Evolutionary conservation across 1,140 invertebrate genomes (phyloP).

Genomic region (Tetragonula clypearis): DNA sequence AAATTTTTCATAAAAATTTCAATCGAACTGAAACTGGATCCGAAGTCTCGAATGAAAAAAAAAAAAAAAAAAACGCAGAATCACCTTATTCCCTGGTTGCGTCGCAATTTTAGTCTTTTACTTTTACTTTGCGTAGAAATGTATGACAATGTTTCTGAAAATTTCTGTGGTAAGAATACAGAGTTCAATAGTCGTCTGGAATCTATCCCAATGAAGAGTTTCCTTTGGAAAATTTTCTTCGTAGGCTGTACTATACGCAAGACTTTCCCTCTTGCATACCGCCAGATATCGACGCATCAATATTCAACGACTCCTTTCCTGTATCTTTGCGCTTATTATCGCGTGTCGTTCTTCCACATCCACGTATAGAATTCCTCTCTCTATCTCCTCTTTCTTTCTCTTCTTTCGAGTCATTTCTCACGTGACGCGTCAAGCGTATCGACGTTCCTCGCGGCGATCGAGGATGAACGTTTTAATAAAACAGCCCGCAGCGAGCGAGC

Average conservation of each 20-base stretch:
- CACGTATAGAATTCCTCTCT: not conserved
- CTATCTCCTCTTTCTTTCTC: not conserved
- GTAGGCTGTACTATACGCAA: too few relatives aligned
- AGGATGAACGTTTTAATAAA: slow-evolving; percentile 34
- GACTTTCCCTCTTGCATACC: too few relatives aligned
- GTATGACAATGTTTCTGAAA: too few relatives aligned
- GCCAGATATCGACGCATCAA: not conserved
- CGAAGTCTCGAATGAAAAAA: too few relatives aligned
- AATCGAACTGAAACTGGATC: too few relatives aligned
- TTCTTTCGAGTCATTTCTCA: slow-evolving; percentile 10
- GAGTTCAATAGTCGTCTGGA: not conserved
- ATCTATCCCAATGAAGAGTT: not conserved
- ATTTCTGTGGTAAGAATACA: too few relatives aligned
- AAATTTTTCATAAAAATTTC: too few relatives aligned
- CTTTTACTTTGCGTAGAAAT: too few relatives aligned
- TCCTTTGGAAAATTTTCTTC: not conserved
- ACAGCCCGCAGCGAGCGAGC: slow-evolving; percentile 23
- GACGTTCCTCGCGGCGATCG: not conserved
- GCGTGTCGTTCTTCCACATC: not conserved
- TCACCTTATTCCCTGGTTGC: too few relatives aligned
- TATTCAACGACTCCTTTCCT: not conserved
- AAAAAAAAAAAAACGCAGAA: too few relatives aligned
- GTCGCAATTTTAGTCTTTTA: too few relatives aligned
- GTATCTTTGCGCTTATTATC: not conserved
- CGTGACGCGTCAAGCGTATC: not conserved